These are phyloP conservation scores for Dolomedes plantarius DNA, from an alignment of 2,888 invertebrate genomes.

Conservation along the genomic window DNA sequence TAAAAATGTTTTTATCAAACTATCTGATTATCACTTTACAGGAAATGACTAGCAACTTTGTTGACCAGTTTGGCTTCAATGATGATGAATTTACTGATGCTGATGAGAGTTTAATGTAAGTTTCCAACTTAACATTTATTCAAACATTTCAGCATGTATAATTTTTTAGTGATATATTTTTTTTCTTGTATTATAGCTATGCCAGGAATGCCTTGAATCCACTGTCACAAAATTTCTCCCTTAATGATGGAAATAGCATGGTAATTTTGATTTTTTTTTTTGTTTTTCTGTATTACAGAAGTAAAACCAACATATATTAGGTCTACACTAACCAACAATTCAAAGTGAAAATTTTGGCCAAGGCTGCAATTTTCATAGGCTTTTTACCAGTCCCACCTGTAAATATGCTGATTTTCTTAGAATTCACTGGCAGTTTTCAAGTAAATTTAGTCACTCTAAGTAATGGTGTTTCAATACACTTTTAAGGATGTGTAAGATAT, in stretches of 20 bases:
- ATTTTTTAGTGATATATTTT: background rate
- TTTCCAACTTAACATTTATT: constrained; percentile 48
- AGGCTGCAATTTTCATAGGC: too few species aligned
- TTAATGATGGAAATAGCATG: constrained; percentile 34
- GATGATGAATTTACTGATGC: constrained; percentile 82
- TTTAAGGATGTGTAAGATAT: too few species aligned
- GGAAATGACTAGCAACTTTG: constrained; percentile 81
- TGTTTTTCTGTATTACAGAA: too few species aligned
- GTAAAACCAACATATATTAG: too few species aligned
- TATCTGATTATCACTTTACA: constrained; percentile 79
- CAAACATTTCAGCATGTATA: background rate
- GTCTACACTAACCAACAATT: too few species aligned
- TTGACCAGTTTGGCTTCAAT: constrained; percentile 82
- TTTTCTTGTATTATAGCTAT: constrained; percentile 24
- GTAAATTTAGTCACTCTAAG: too few species aligned
- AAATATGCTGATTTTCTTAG: too few species aligned
- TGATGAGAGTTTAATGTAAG: constrained; percentile 79
- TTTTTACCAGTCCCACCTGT: too few species aligned
- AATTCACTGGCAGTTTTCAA: too few species aligned
- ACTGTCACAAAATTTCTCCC: constrained; percentile 28
- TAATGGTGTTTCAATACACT: too few species aligned
- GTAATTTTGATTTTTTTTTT: too few species aligned
- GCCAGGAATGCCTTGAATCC: constrained; percentile 45
- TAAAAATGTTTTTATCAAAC: constrained; percentile 22
- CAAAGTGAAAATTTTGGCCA: too few species aligned